A percentile compares a stretch with the other conserved stretches of the same genome.
Conservation (phyloP, 2,113 vertebrate genomes). For the Petrocephalus microphthalmus region DNA sequence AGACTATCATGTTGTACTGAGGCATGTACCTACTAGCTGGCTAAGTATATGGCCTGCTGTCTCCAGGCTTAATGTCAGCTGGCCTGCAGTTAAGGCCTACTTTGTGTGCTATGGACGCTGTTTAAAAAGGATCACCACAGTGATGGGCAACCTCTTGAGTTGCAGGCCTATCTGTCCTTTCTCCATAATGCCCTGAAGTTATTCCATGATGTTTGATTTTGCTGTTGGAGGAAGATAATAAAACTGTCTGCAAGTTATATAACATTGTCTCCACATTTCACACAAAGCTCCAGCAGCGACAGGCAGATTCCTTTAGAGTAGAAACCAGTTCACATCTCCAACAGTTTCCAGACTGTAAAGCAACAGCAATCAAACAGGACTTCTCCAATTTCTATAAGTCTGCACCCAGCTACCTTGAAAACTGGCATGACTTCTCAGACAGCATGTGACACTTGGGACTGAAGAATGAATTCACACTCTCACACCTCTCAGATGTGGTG, state of each 20-base stretch:
- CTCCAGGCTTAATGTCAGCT: slow-evolving; percentile 23
- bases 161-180: slow-evolving; percentile 26
- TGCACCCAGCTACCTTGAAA: no score
- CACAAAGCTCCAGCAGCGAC: slow-evolving; percentile 24
- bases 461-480: no score
- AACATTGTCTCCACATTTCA: slow-evolving; percentile 16
- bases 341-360: no score
- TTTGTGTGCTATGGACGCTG: slow-evolving; percentile 27
- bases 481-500: no score
- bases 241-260: slow-evolving; percentile 27
- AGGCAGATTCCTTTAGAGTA: slow-evolving; percentile 21
- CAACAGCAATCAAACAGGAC: no score
- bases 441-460: no score
- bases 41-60: slow-evolving; percentile 27
- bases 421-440: no score
- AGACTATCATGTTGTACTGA: slow-evolving; percentile 12
- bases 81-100: slow-evolving; percentile 24
- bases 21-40: slow-evolving; percentile 26
- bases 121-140: slow-evolving; percentile 27
- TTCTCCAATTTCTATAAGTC: no score
- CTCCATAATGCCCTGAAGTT: slow-evolving; percentile 28
- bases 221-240: slow-evolving; percentile 21
- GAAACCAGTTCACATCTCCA: no score
- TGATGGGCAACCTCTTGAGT: slow-evolving; percentile 14
- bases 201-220: slow-evolving; percentile 26